Conservation (phyloP, 2,113 vertebrate genomes). For the Chitala chitala region DNA sequence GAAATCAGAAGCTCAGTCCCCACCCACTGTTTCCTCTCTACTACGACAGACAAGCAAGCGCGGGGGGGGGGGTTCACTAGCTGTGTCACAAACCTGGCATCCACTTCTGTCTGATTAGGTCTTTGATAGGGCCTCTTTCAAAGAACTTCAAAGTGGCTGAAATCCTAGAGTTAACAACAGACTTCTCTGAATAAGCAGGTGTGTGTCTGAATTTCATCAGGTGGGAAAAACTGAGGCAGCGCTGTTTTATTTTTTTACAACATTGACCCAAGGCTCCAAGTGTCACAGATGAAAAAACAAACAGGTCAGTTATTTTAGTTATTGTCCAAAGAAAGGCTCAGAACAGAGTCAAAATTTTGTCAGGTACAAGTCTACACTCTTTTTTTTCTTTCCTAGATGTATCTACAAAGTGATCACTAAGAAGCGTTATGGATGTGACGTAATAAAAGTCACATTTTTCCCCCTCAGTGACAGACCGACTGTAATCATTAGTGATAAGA, state of each 20-base stretch:
- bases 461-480: neutral
- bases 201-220: neutral
- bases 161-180: conserved; percentile 7
- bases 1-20: conserved; percentile 29
- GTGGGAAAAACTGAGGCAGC: neutral
- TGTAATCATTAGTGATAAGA: neutral
- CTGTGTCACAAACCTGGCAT: conserved; percentile 44
- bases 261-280: neutral
- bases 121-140: conserved; percentile 33
- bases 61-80: conserved; percentile 49
- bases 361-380: too few species aligned
- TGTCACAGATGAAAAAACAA: too few species aligned
- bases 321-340: too few species aligned
- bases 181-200: neutral
- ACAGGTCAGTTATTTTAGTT: too few species aligned
- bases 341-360: too few species aligned
- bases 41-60: conserved; percentile 36
- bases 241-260: neutral
- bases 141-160: conserved; percentile 24
- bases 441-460: neutral
- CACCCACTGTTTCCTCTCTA: conserved; percentile 59
- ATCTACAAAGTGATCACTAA: too few species aligned
- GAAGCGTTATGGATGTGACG: neutral
- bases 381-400: too few species aligned
- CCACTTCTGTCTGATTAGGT: conserved; percentile 33